phyloP scores from a whole-genome alignment of 2,113 vertebrate species.

The Monarcha castaneiventris region DNA sequence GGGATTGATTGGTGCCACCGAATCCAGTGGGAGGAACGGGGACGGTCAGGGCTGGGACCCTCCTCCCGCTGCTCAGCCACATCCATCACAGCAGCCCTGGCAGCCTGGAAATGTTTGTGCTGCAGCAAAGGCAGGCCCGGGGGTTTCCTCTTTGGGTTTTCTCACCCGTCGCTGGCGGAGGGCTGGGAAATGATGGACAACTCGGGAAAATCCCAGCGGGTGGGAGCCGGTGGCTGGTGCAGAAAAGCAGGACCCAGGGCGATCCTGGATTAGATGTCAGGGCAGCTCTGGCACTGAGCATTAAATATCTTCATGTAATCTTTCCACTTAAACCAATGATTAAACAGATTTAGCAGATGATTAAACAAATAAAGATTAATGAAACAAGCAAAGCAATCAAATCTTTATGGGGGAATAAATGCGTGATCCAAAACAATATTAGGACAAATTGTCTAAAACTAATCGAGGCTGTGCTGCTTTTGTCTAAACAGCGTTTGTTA shows the following conservation, averaged over 20 bases:
- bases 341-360: conserved; percentile 80
- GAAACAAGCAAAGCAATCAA: conserved; percentile 78
- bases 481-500: conserved; percentile 65
- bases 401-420: conserved; percentile 74
- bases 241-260: background rate
- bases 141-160: background rate
- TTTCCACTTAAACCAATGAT: conserved; percentile 76
- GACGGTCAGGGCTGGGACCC: background rate
- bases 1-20: rapidly evolving
- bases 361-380: conserved; percentile 83
- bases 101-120: rapidly evolving
- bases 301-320: conserved; percentile 67
- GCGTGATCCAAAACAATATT: conserved; percentile 73
- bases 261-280: background rate
- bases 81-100: rapidly evolving
- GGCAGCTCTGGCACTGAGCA: background rate
- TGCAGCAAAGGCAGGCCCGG: rapidly evolving
- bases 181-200: background rate
- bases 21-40: rapidly evolving
- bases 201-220: background rate
- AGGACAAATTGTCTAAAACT: conserved; percentile 77
- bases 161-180: background rate
- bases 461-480: conserved; percentile 41
- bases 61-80: rapidly evolving
- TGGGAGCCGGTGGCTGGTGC: background rate